phyloP scores from a whole-genome alignment of 2,888 invertebrate species.

The Glyphotaelius pellucidus region DNA sequence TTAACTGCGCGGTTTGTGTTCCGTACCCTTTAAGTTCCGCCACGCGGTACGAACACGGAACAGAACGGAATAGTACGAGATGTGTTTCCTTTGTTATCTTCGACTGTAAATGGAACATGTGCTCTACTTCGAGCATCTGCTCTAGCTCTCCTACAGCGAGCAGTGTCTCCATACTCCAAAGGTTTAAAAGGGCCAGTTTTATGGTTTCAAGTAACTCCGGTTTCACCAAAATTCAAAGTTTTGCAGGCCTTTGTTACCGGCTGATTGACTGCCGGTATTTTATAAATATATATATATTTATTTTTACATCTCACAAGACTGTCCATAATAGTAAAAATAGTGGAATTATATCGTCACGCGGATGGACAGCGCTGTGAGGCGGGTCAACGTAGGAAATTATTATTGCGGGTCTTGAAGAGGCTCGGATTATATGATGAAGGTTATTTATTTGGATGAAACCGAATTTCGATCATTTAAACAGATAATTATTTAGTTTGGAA shows the following conservation, averaged over 20 bases:
- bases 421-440: too few relatives aligned
- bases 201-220: neutral
- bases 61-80: neutral
- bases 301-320: too few relatives aligned
- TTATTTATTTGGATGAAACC: too few relatives aligned
- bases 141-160: neutral
- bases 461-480: too few relatives aligned
- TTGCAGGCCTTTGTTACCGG: neutral
- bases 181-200: neutral
- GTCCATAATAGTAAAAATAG: too few relatives aligned
- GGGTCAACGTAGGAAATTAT: too few relatives aligned
- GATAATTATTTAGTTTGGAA: too few relatives aligned
- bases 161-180: neutral
- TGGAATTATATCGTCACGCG: too few relatives aligned
- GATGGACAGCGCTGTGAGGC: too few relatives aligned
- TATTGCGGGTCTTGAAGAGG: too few relatives aligned
- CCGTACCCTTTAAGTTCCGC: conserved; percentile 35
- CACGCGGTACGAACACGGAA: neutral
- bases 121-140: neutral
- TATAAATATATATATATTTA: too few relatives aligned
- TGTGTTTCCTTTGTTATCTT: conserved; percentile 50
- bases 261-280: too few relatives aligned
- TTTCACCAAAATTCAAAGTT: neutral
- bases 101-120: conserved; percentile 45
- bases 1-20: conserved; percentile 43